Percentiles rank a stretch among this genome's conserved stretches.
These are phyloP conservation scores for Nemotelus nigrinus DNA, from an alignment of 2,888 invertebrate species.

Conservation along the genomic window DNA sequence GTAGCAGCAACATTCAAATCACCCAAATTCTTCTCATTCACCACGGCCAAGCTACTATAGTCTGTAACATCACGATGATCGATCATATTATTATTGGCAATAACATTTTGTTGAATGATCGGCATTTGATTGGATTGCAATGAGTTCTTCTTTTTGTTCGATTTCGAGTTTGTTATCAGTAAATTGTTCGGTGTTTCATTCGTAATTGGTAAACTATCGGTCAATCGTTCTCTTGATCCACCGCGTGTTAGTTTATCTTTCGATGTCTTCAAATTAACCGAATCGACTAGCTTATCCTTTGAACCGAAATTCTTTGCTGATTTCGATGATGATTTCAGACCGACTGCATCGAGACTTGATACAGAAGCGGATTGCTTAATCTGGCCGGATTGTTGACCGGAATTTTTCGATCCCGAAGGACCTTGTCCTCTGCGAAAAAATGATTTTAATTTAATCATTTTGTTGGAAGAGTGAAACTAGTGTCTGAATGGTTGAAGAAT, in stretches of 20 bases:
- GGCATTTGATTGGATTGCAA: conserved; percentile 55
- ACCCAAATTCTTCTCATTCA: conserved; percentile 41
- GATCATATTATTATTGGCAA: conserved; percentile 52
- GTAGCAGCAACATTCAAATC: conserved; percentile 46
- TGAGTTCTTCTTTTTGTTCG: conserved; percentile 57
- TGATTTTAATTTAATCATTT: conserved; percentile 92
- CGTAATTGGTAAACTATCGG: conserved; percentile 55
- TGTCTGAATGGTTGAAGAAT: neutral
- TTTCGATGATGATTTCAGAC: conserved; percentile 64
- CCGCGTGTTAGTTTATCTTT: conserved; percentile 55
- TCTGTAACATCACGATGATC: conserved; percentile 48
- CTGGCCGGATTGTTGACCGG: conserved; percentile 26
- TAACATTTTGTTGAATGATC: conserved; percentile 53
- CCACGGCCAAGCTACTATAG: conserved; percentile 15
- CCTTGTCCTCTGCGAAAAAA: conserved; percentile 89
- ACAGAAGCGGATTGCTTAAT: conserved; percentile 73
- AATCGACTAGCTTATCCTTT: conserved; percentile 66
- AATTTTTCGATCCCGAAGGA: conserved; percentile 61
- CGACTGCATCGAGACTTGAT: conserved; percentile 73
- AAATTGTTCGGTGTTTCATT: neutral
- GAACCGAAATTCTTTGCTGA: conserved; percentile 49
- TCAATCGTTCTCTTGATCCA: conserved; percentile 66
- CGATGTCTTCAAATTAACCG: conserved; percentile 50
- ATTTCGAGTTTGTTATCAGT: conserved; percentile 50
- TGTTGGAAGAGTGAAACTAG: conserved; percentile 58